These are phyloP conservation scores for Rallus crepitans DNA, from an alignment of 2,797 vertebrate genomes.

Conservation along the genomic window DNA sequence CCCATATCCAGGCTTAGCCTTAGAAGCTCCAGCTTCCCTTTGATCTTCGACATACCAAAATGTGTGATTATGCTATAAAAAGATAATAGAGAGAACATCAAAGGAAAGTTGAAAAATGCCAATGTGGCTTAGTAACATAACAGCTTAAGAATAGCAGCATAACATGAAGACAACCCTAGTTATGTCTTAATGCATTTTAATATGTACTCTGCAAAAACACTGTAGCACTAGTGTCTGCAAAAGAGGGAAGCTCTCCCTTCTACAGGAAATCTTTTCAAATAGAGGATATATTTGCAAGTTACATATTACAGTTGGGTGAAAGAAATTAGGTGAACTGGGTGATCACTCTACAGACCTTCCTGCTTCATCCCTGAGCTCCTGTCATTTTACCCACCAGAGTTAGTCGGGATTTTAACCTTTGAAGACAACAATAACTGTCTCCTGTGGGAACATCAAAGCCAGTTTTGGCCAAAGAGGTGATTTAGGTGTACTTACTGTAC, in stretches of 20 bases:
- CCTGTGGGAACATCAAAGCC: slow-evolving; percentile 54
- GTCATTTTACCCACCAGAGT: slow-evolving; percentile 15
- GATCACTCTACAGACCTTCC: slow-evolving; percentile 18
- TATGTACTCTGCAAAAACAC: slow-evolving; percentile 50
- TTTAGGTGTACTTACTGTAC: slow-evolving; percentile 65
- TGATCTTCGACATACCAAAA: slow-evolving; percentile 77
- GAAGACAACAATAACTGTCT: slow-evolving; percentile 63
- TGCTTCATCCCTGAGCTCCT: slow-evolving; percentile 13
- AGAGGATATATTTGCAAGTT: slow-evolving; percentile 13
- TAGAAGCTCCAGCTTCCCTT: slow-evolving; percentile 76
- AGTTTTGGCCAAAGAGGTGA: slow-evolving; percentile 61
- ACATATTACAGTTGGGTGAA: background rate
- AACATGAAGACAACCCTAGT: slow-evolving; percentile 75
- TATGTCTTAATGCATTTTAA: slow-evolving; percentile 77
- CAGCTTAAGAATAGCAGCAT: slow-evolving; percentile 76
- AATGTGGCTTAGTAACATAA: slow-evolving; percentile 74
- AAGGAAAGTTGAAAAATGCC: slow-evolving; percentile 67
- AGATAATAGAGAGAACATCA: slow-evolving; percentile 76
- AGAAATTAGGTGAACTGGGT: background rate
- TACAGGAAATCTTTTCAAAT: background rate
- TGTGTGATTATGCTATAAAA: slow-evolving; percentile 78
- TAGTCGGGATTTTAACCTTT: slow-evolving; percentile 58
- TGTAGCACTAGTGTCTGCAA: slow-evolving; percentile 11
- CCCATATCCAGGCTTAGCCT: slow-evolving; percentile 72
- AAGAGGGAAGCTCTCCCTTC: background rate